Percentiles rank a stretch among this genome's conserved stretches.
phyloP scores from a whole-genome alignment of 2,888 invertebrate species.

The Augiades crinisus region DNA sequence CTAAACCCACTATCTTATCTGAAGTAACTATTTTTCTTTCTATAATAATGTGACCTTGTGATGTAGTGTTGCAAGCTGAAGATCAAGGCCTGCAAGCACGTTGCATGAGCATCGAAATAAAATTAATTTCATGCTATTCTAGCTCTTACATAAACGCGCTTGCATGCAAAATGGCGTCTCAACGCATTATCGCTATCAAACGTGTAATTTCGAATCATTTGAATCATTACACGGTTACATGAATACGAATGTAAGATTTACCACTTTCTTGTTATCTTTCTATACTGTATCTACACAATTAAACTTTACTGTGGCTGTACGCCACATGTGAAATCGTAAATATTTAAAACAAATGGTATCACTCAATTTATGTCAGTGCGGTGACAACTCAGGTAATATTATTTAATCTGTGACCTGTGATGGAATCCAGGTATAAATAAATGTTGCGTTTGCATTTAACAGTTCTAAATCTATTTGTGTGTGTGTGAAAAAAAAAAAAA shows the following conservation, averaged over 20 bases:
- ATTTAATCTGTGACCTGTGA: no score
- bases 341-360: background rate
- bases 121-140: conserved; percentile 9
- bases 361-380: no score
- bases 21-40: no score
- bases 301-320: background rate
- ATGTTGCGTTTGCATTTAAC: no score
- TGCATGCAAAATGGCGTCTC: conserved; percentile 13
- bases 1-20: no score
- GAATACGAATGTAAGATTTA: background rate
- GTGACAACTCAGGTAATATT: no score
- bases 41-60: conserved; percentile 11
- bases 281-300: background rate
- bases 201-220: conserved; percentile 19
- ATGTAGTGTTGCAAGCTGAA: conserved; percentile 12
- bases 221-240: conserved; percentile 15
- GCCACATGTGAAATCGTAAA: background rate
- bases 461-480: no score
- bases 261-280: background rate
- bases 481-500: no score
- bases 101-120: background rate
- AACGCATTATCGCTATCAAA: conserved; percentile 7
- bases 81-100: conserved; percentile 15
- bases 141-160: conserved; percentile 13
- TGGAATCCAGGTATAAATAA: no score